Conservation (phyloP, 2,888 invertebrate species). For the Diabrotica balteata region DNA sequence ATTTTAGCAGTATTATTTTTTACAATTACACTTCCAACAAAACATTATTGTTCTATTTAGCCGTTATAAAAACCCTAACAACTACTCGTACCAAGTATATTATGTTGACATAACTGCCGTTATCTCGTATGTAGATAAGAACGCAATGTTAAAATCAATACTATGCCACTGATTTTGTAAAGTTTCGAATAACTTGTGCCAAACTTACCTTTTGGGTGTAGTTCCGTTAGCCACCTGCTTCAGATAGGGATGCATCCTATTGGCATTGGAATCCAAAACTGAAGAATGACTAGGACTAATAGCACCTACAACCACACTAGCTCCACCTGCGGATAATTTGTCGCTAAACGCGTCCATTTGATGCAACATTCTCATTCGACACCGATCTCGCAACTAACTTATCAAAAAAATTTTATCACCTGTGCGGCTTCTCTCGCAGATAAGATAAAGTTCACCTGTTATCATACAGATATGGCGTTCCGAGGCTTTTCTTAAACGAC, state of each 20-base stretch:
- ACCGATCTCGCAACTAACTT: slow-evolving; percentile 49
- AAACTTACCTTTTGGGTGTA: slow-evolving; percentile 48
- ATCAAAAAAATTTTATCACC: slow-evolving; percentile 40
- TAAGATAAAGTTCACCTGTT: slow-evolving; percentile 50
- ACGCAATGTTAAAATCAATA: too few species aligned
- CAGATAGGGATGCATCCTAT: slow-evolving; percentile 68
- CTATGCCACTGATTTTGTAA: too few species aligned
- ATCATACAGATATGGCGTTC: slow-evolving; percentile 42
- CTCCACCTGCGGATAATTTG: slow-evolving; percentile 84
- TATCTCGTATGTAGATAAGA: too few species aligned
- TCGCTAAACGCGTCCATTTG: slow-evolving; percentile 88
- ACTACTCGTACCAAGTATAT: too few species aligned
- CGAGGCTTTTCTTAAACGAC: slow-evolving; percentile 34
- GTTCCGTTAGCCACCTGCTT: slow-evolving; percentile 61
- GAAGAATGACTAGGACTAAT: slow-evolving; percentile 55
- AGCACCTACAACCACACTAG: slow-evolving; percentile 33
- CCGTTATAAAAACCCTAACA: too few species aligned
- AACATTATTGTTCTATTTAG: too few species aligned
- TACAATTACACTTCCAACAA: too few species aligned
- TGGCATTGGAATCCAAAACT: slow-evolving; percentile 72
- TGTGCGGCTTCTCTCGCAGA: slow-evolving; percentile 38
- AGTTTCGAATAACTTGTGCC: too few species aligned
- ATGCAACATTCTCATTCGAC: slow-evolving; percentile 74
- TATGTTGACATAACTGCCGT: too few species aligned
- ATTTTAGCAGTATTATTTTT: too few species aligned